Evolutionary conservation across 2,888 invertebrate species (phyloP), one percentile per base, ranked within the genome.

Genomic region (Dermolepida albohirtum): DNA sequence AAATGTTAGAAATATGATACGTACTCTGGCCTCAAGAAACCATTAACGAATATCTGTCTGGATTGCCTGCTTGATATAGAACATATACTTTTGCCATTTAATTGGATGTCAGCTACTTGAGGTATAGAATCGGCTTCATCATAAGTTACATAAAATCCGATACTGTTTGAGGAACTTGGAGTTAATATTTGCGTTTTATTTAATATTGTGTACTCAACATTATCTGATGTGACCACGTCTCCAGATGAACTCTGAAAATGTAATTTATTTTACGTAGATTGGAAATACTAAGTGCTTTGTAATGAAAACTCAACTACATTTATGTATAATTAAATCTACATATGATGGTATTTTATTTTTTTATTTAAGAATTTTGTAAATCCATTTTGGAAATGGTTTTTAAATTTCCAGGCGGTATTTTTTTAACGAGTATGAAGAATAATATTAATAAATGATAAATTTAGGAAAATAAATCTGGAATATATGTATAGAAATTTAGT

Each of bases 71-170:
- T 69, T 59, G 0, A 70, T 29, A 70, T 70, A 0, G 85, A 85
- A 74, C 89, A 88, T 22, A 88, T 87, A 69, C 86, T 85, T 67
- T 86, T 82, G 0, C 88, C 89, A 66, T 89, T 89, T 8, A 89
- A 79, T 50, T 85, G 72, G 49, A 89, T 86, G 1, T 81, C 83
- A 64, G 78, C 79, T 0, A 89, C 76, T 57, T 81, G 84, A 0
- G 89, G 89, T 0, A 85, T 78, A 16, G 83, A 82, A 54, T 80
- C 82, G 1, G 82, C 74, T 0, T 84, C 81, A 73, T 87, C 86
- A 79, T 87, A 89, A 68, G 87, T 87, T 0, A 89, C 87, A 79
- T 88, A 89, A 79, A 89, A 87, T 2, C 87, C 81, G 6, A 89
- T 84, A 0, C 86, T 79, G 0, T 86, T 81, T 0, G 87, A 86